These are phyloP conservation scores for Sporophila hypoxantha DNA, from an alignment of 2,113 vertebrate species.

Conservation along the genomic window DNA sequence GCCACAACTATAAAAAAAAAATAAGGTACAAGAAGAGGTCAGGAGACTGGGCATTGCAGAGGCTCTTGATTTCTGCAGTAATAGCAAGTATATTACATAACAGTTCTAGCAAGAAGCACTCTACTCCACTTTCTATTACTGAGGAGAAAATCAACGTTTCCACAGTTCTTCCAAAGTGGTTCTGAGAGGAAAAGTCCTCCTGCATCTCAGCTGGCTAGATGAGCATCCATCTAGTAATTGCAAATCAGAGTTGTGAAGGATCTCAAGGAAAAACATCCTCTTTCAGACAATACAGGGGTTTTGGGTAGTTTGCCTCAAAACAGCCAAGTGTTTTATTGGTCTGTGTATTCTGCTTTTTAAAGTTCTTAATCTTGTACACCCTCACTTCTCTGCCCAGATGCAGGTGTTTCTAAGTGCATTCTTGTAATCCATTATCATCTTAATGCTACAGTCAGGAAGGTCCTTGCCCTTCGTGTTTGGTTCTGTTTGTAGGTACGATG, in stretches of 20 bases:
- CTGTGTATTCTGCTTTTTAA: neutral
- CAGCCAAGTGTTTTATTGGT: neutral
- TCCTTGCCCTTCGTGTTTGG: neutral
- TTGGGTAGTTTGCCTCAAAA: neutral
- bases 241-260: neutral
- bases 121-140: neutral
- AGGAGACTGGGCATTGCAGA: neutral
- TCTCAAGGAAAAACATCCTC: neutral
- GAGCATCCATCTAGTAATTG: neutral
- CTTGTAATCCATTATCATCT: neutral
- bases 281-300: neutral
- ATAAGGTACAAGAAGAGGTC: neutral
- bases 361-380: neutral
- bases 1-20: neutral
- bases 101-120: neutral
- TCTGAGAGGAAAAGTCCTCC: neutral
- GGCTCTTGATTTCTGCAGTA: neutral
- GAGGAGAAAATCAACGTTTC: neutral
- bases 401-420: neutral
- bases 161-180: neutral
- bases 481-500: neutral
- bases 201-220: neutral
- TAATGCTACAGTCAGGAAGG: neutral
- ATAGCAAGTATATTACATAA: neutral
- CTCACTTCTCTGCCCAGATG: neutral